Base-by-base conservation (phyloP, 2,797 vertebrate species). In the Lepus townsendii region DNA sequence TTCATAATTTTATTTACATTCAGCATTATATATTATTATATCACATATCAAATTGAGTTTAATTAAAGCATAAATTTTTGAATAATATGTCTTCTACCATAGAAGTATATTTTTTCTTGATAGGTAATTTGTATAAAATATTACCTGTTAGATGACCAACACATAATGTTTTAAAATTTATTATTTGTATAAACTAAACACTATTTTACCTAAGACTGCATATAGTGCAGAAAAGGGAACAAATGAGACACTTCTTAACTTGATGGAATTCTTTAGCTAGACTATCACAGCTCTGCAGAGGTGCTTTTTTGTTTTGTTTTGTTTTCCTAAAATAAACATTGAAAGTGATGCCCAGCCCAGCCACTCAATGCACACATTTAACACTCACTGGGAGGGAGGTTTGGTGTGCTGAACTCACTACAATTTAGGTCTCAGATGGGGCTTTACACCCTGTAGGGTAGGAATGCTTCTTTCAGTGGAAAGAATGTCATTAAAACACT, bases 401-500 rank as follows among this genome's bases (percentile, higher is more conserved):
- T 88, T 96, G 54, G 47, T 79, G 82, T 93, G 76, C 72, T 92
- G 82, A 96, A 83, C 78, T 89, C 87, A 77, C 77, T 90, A 94
- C 92, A 76, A 91, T 96, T 96, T 86, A 94, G 73, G 76, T 89
- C 96, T 96, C 91, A 77, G 91, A 96, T 95, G 83, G 54, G 83
- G 88, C 79, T 95, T 92, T 83, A 22, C 90, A 83, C 90, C 96
- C 95, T 92, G 84, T 32, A 82, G 96, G 52, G 90, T 22, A 88
- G 72, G 32, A 90, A 93, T 73, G 77, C 96, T 94, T 92, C 94
- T 92, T 76, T 88, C 69, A 42, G 80, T 94, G 77, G 63, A 89
- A 93, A 96, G 32, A 12, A 94, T 91, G 90, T 20, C 96, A 97
- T 97, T 95, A 95, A 96, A 95, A 27, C 27, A 95, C n/a, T 83